phyloP scores from a whole-genome alignment of 2,888 invertebrate species.

The Mylabris sibirica region DNA sequence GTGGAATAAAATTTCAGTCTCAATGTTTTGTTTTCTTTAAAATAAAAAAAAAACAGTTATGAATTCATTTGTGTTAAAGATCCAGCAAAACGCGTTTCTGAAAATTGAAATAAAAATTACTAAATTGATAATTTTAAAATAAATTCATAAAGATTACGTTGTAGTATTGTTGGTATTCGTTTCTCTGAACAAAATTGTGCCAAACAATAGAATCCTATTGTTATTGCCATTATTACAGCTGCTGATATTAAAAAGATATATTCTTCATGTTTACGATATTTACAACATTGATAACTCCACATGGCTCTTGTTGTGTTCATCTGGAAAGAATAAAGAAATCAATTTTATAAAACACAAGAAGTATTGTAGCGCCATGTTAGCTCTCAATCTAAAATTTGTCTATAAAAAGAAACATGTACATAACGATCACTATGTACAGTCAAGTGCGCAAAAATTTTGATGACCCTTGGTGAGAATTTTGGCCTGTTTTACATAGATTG shows the following conservation, averaged over 20 bases:
- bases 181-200: slow-evolving; percentile 61
- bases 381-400: no score
- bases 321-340: slow-evolving; percentile 56
- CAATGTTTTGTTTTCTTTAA: background rate
- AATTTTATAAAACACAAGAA: no score
- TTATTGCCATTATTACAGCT: slow-evolving; percentile 63
- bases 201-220: slow-evolving; percentile 67
- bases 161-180: slow-evolving; percentile 52
- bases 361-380: no score
- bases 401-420: no score
- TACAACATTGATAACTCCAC: slow-evolving; percentile 72
- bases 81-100: slow-evolving; percentile 58
- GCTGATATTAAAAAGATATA: slow-evolving; percentile 66
- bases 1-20: slow-evolving; percentile 3
- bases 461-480: no score
- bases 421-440: no score
- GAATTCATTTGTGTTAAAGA: slow-evolving; percentile 35
- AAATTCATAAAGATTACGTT: slow-evolving; percentile 51
- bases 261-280: slow-evolving; percentile 66
- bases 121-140: slow-evolving; percentile 22
- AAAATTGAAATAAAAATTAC: slow-evolving; percentile 39
- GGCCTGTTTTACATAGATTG: no score
- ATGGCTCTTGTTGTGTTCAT: slow-evolving; percentile 71
- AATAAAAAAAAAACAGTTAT: background rate
- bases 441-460: no score